Base-by-base conservation (phyloP, 2,888 invertebrate genomes). In the Hyppa rectilinea region DNA sequence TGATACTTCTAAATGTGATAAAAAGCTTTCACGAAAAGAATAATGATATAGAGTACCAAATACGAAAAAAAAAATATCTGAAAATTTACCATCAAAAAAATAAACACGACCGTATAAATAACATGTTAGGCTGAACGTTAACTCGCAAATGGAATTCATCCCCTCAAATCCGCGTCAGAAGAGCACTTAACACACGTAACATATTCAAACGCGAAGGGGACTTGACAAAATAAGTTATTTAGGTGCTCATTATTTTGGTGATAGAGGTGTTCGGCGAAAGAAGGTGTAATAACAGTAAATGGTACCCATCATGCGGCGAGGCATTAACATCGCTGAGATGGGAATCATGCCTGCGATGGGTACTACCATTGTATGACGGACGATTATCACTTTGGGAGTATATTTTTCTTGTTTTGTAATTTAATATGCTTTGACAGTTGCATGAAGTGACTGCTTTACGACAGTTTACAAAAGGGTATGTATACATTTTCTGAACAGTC, bases 271-370 rank as follows among this genome's bases (percentile, higher is more conserved):
- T 89, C 85, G 80, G 85, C 87, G 83, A 88, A 90, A 87, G 87
- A 88, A 89, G 87, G 84, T 88, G 91, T 91, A 92, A 93, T 94
- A 93, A 92, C 90, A 84, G 93, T 89, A 90, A 93, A 93, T 93
- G 94, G 89, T 85, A 81, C 88, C 89, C 90, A 92, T 92, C 90
- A 88, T 78, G 88, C 80, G 85, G 88, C 86, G 86, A 77, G 86
- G 88, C 90, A 91, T 93, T 93, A 92, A 92, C 92, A 92, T 91
- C 86, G 85, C 85, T 82, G 86, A 83, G 88, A 89, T 89, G 91
- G 81, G 87, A 89, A 90, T 90, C 89, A 85, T 78, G 83, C 58
- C 36, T 36, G 26, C 29, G 59, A 64, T 65, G 56, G 80, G 43
- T 67, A 71, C 14, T 88, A 92, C 91, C 78, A 78, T 20, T n/a